These are phyloP conservation scores for Hyperopisus bebe DNA, from an alignment of 2,113 vertebrate genomes.

Conservation along the genomic window DNA sequence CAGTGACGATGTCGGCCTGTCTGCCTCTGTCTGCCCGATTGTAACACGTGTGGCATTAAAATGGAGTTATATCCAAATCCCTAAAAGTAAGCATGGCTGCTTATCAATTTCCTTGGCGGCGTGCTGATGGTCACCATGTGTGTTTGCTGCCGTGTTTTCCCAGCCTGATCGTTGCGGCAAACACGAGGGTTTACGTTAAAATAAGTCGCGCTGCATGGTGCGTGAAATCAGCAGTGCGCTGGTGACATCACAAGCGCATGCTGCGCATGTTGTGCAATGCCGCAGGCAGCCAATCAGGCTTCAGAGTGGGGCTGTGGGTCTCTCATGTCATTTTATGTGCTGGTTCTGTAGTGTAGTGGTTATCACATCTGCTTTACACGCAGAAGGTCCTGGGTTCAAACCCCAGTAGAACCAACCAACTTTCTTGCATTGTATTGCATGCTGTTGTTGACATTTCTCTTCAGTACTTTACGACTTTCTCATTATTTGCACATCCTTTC, in stretches of 20 bases:
- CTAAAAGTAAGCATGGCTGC: background rate
- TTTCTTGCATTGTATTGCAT: background rate
- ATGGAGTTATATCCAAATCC: background rate
- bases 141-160: background rate
- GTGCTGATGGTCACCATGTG: background rate
- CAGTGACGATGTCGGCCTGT: background rate
- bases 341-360: slow-evolving; percentile 84
- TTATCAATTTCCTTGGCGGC: background rate
- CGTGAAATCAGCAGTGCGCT: background rate
- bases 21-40: background rate
- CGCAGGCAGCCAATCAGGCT: background rate
- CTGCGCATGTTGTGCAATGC: background rate
- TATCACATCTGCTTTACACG: slow-evolving; percentile 99
- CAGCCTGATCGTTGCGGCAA: background rate
- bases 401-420: slow-evolving; percentile 89
- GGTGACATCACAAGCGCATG: background rate
- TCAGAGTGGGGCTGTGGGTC: background rate
- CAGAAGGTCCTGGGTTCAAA: slow-evolving; percentile 99
- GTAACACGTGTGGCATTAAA: background rate
- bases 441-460: background rate
- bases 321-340: fast-evolving
- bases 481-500: background rate
- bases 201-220: background rate
- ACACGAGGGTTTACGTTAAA: background rate
- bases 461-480: background rate